Base-by-base conservation (phyloP, 2,888 invertebrate species). In the Cephus pulcher region DNA sequence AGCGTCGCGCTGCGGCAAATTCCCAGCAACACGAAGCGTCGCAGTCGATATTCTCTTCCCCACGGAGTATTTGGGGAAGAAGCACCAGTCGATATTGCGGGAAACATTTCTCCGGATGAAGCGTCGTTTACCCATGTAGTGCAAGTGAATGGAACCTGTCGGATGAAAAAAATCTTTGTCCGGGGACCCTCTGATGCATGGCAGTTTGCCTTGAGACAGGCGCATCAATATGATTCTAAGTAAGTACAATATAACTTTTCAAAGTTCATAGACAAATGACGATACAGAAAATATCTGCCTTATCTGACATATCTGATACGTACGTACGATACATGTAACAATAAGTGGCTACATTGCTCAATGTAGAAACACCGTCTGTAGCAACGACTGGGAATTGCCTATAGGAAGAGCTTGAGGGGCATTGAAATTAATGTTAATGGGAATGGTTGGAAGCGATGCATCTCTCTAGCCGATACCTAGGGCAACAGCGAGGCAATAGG, bases 391-490 rank as follows among this genome's bases (percentile, higher is more conserved):
- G 2, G 56, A 56, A 56, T 56, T 56, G 56, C 2, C 56, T 56
- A 23, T 56, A 56, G 56, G 56, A 56, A 23, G 56, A 56, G 56
- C 56, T 56, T 23, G 23, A 56, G 23, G 23, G 56, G 23, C 56
- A 23, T 56, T 56, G 56, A 56, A 56, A 56, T 56, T 56, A 56
- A 56, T 56, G 87, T 87, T 87, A 87, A 87, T 87, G 87, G 84
- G 83, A 80, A 76, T 75, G 85, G 85, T 86, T 87, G 84, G 87
- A 82, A 83, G 77, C 87, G 85, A 85, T 88, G 88, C 88, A 86
- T 88, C 87, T 86, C 84, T 84, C 83, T 83, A 80, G 85, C 85
- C 85, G 84, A 77, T 83, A 81, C 80, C 79, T 77, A 82, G 56
- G 56, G 23, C 23, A 56, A 56, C 56, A 56, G 56, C 56, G 23